phyloP scores from a whole-genome alignment of 2,888 invertebrate genomes.

The Asteroscopus sphinx region DNA sequence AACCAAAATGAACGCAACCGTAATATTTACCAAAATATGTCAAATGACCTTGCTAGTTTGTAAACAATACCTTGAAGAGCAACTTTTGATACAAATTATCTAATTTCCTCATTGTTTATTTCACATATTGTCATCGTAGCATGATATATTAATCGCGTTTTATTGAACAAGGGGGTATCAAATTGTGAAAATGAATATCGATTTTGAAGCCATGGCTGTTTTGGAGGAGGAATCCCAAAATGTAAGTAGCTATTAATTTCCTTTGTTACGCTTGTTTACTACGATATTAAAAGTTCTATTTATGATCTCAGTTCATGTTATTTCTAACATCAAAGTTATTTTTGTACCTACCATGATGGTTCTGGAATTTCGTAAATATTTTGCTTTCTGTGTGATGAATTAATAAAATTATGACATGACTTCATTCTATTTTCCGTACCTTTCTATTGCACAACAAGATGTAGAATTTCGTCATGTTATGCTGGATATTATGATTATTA shows the following conservation, averaged over 20 bases:
- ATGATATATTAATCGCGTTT: constrained; percentile 51
- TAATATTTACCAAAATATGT: constrained; percentile 82
- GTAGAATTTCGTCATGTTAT: constrained; percentile 68
- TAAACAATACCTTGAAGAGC: constrained; percentile 91
- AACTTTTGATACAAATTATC: constrained; percentile 82
- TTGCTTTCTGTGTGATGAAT: constrained; percentile 56
- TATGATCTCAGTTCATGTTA: constrained; percentile 27
- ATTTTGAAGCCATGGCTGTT: constrained; percentile 91
- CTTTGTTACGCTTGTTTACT: constrained; percentile 69
- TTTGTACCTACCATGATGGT: constrained; percentile 3
- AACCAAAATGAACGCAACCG: constrained; percentile 60
- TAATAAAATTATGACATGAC: constrained; percentile 52
- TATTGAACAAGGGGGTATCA: constrained; percentile 28
- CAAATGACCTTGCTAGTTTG: constrained; percentile 94
- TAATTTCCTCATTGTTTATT: constrained; percentile 89
- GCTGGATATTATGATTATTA: constrained; percentile 14
- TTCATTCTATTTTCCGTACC: constrained; percentile 52
- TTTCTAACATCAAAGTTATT: constrained; percentile 14
- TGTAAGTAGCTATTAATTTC: constrained; percentile 82
- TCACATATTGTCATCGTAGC: constrained; percentile 62
- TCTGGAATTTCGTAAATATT: constrained; percentile 7
- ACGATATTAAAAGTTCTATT: constrained; percentile 53
- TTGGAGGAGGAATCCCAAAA: constrained; percentile 91
- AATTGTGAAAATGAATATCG: constrained; percentile 84
- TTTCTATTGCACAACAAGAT: constrained; percentile 77